A percentile compares a stretch with the other conserved stretches of the same genome.
Conservation (phyloP, 2,797 vertebrate species). For the Sebastes jordani region DNA sequence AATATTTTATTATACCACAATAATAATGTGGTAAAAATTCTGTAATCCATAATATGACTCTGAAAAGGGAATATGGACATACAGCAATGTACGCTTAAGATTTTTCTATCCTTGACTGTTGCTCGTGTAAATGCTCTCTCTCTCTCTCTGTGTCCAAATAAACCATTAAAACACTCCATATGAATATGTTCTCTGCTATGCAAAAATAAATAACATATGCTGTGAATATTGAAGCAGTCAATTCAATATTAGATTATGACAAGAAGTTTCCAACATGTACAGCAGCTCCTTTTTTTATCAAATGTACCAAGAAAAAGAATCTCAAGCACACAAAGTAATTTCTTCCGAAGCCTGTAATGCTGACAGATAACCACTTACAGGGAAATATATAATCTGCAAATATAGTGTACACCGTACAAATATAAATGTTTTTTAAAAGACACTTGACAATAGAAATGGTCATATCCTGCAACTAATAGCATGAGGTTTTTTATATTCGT, state of each 20-base stretch:
- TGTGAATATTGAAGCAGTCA: slow-evolving; percentile 75
- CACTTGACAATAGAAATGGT: slow-evolving; percentile 75
- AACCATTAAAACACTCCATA: slow-evolving; percentile 74
- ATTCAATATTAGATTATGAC: slow-evolving; percentile 85
- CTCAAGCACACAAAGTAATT: slow-evolving; percentile 58
- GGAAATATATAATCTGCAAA: slow-evolving; percentile 79
- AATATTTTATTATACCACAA: slow-evolving; percentile 76
- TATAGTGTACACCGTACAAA: slow-evolving; percentile 80
- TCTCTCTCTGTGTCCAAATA: slow-evolving; percentile 49
- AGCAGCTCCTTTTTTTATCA: slow-evolving; percentile 71
- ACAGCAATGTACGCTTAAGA: slow-evolving; percentile 51
- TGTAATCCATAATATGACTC: slow-evolving; percentile 67
- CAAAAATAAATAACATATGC: slow-evolving; percentile 91
- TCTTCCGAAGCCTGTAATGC: slow-evolving; percentile 65
- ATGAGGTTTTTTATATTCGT: slow-evolving; percentile 67
- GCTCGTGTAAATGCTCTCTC: slow-evolving; percentile 37
- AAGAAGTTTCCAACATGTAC: slow-evolving; percentile 72
- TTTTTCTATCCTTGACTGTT: slow-evolving; percentile 30
- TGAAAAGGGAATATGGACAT: slow-evolving; percentile 65
- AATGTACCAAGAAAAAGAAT: slow-evolving; percentile 73
- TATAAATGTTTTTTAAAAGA: slow-evolving; percentile 80
- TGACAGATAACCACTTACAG: slow-evolving; percentile 71
- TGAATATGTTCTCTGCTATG: slow-evolving; percentile 89
- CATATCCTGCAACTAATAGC: slow-evolving; percentile 68
- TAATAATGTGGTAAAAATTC: slow-evolving; percentile 70